Evolutionary conservation across 1,140 invertebrate genomes (phyloP), one percentile per base, ranked within the genome.

Genomic region (Kradibia gibbosae): DNA sequence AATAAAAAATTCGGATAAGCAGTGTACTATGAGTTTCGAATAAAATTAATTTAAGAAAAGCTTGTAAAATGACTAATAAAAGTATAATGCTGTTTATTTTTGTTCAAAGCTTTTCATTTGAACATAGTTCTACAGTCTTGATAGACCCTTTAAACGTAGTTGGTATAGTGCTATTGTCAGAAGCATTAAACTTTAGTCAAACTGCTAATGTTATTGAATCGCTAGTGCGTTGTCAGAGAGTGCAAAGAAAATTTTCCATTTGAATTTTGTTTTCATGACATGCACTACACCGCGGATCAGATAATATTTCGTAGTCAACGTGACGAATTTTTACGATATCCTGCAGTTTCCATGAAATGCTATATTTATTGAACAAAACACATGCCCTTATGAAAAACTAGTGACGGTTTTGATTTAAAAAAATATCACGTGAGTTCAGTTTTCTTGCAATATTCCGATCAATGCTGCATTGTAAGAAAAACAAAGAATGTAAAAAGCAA

Each of bases 291-390:
- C 36, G 39, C 67, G 36, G 53, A 73, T 80, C 70, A 73, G 78
- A 80, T 80, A 73, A 80, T 80, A 72, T 80, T 80, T 80, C 36
- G 53, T 71, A 73, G 53, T 48, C 53, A 72, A 42, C 55, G 42
- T 22, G 22, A 57, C 50, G 55, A 62, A 20, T 75, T 67, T 81
- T 75, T 75, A 75, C 79, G 79, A 74, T 45, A 73, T 74, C 72
- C 72, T 42, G 57, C 60, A 75, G 50, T 81, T 60, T 74, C 72
- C 31, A 31, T 20, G 15, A 60, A 45, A 74, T 74, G 67, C 65
- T 75, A 72, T 39, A 57, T 81, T 75, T 74, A 75, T 81, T 28
- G 42, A 4, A 67, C 25, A 31, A 67, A 81, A 74, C 45, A 73
- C 60, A 60, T 81, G 60, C 31, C 15, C 71, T 60, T 7, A 28